Evolutionary conservation across 23 tunicate genomes (phyloP).

Genomic region (Oikopleura albicans): DNA sequence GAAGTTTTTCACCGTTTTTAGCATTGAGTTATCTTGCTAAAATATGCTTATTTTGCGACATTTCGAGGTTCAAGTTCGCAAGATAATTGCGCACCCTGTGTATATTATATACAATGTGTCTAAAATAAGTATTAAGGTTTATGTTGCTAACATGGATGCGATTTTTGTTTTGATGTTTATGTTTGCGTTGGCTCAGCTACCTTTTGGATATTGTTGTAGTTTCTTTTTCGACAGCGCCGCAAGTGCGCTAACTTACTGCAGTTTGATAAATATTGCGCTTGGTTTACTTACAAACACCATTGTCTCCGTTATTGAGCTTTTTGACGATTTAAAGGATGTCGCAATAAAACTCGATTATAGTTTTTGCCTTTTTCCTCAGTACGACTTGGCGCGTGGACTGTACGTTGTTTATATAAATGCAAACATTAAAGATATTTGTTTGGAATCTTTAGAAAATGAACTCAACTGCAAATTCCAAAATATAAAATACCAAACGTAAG

Average conservation of each 20-base stretch:
- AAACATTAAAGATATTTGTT: conserved; percentile 46
- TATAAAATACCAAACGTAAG: too few species aligned
- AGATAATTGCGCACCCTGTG: too few species aligned
- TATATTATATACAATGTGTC: too few species aligned
- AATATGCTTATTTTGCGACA: too few species aligned
- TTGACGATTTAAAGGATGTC: conserved; percentile 25
- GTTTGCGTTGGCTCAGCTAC: not conserved
- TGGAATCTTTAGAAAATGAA: conserved; percentile 20
- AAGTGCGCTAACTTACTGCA: not conserved
- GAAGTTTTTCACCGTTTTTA: too few species aligned
- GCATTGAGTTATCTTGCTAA: too few species aligned
- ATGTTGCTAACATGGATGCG: too few species aligned
- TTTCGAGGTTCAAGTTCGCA: too few species aligned
- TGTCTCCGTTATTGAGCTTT: not conserved
- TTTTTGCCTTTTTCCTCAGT: conserved; percentile 71
- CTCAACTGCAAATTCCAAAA: conserved; percentile 21
- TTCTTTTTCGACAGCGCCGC: not conserved
- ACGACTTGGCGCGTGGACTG: conserved; percentile 55
- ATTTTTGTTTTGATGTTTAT: too few species aligned
- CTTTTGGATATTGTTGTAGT: not conserved
- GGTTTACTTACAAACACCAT: not conserved
- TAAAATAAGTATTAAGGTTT: too few species aligned
- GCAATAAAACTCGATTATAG: conserved; percentile 38
- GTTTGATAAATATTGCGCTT: not conserved
- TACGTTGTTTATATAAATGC: conserved; percentile 54